These are phyloP conservation scores for Herpetotheres cachinnans DNA, from an alignment of 2,113 vertebrate species.

Conservation along the genomic window DNA sequence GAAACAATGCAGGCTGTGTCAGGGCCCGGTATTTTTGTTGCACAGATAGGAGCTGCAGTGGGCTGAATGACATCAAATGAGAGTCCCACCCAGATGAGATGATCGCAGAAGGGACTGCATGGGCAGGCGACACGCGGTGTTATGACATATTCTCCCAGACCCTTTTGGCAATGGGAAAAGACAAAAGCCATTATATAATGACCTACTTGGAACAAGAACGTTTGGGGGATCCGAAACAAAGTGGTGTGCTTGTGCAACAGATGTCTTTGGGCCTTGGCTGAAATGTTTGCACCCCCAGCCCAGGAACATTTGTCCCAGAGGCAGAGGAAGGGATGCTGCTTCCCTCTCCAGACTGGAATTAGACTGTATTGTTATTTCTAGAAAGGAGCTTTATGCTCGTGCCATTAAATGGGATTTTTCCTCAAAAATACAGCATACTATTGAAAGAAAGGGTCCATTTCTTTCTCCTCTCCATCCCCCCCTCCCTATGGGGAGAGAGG, in stretches of 20 bases:
- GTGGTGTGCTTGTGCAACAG: background rate
- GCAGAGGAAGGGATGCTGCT: background rate
- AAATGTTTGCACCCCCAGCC: background rate
- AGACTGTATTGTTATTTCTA: background rate
- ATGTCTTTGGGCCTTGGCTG: background rate
- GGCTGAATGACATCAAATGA: background rate
- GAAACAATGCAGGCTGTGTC: background rate
- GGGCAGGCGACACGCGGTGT: background rate
- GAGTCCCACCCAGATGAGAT: background rate
- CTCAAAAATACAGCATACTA: background rate
- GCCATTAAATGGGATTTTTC: background rate
- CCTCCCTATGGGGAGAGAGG: background rate
- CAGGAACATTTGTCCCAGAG: background rate
- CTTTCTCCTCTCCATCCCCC: background rate
- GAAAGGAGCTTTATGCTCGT: background rate
- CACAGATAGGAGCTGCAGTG: background rate
- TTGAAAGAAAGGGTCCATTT: background rate
- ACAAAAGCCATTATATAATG: constrained; percentile 18
- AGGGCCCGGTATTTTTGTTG: background rate
- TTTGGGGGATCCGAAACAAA: background rate
- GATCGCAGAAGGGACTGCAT: background rate
- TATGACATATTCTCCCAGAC: background rate
- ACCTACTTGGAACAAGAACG: background rate
- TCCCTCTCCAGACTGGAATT: background rate
- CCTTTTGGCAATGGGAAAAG: background rate